These are phyloP conservation scores for Hydractinia symbiolongicarpus DNA, from an alignment of 30 jellyfish, hydroid and myxozoan genomes.

Conservation along the genomic window DNA sequence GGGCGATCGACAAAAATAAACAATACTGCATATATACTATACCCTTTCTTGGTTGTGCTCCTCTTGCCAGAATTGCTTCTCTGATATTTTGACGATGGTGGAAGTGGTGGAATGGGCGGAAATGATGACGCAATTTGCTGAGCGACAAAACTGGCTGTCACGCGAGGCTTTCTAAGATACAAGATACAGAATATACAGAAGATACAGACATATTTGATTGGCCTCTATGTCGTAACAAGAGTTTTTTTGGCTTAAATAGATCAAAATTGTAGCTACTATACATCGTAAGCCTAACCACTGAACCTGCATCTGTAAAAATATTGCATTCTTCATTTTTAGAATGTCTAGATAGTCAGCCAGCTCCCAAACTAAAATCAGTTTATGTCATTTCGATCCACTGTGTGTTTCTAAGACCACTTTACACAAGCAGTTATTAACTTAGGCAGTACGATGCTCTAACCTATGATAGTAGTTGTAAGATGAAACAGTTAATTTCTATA, in stretches of 20 bases:
- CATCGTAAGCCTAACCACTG: neutral
- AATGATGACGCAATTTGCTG: constrained; percentile 92
- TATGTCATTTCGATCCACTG: too few species aligned
- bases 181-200: neutral
- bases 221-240: neutral
- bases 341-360: too few species aligned
- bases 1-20: too few species aligned
- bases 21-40: neutral
- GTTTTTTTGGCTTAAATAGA: neutral
- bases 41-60: constrained; percentile 22
- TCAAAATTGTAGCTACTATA: neutral
- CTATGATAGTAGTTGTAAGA: too few species aligned
- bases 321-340: too few species aligned
- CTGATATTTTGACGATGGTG: constrained; percentile 44
- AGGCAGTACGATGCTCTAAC: too few species aligned
- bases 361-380: too few species aligned
- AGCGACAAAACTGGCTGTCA: constrained; percentile 88
- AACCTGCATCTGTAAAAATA: too few species aligned
- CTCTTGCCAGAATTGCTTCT: constrained; percentile 27
- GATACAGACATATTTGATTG: neutral
- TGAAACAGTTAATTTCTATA: too few species aligned
- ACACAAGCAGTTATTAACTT: too few species aligned
- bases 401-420: too few species aligned
- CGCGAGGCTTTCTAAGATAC: constrained; percentile 89
- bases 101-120: constrained; percentile 67